These are phyloP conservation scores for Ptychadena robeensis DNA, from an alignment of 2,797 vertebrate species.

Conservation along the genomic window DNA sequence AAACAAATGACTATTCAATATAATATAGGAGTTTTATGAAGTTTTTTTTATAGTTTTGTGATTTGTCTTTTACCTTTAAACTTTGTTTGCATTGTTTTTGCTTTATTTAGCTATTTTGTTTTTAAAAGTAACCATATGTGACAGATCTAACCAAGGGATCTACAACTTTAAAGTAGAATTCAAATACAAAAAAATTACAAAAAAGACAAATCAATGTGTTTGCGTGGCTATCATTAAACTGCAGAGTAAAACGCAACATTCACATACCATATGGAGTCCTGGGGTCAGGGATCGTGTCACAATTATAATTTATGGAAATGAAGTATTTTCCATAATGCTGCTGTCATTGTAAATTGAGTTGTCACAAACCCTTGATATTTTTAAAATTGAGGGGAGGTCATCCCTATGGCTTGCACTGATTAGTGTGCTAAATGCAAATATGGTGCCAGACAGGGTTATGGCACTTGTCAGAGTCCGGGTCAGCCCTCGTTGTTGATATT, in stretches of 20 bases:
- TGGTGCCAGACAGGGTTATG: neutral
- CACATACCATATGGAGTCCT: conserved; percentile 13
- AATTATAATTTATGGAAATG: conserved; percentile 33
- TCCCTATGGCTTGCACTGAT: neutral
- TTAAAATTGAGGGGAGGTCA: neutral
- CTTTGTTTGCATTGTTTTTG: too few species aligned
- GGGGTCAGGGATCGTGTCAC: neutral
- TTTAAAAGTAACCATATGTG: too few species aligned
- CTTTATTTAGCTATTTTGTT: too few species aligned
- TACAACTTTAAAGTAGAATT: neutral
- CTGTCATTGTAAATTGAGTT: conserved; percentile 25
- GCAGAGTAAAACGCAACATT: neutral
- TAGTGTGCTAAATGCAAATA: conserved; percentile 13
- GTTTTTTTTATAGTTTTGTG: too few species aligned
- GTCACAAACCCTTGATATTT: conserved; percentile 28
- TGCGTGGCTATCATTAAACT: neutral
- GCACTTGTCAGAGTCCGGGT: neutral
- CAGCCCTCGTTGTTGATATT: neutral
- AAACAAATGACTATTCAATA: too few species aligned
- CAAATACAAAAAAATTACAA: neutral
- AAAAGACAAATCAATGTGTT: neutral
- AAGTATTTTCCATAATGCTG: conserved; percentile 3
- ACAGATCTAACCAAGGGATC: too few species aligned
- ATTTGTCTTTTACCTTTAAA: too few species aligned
- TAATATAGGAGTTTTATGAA: too few species aligned